Evolutionary conservation across 2,797 vertebrate genomes (phyloP).

Genomic region (Monodelphis domestica): DNA sequence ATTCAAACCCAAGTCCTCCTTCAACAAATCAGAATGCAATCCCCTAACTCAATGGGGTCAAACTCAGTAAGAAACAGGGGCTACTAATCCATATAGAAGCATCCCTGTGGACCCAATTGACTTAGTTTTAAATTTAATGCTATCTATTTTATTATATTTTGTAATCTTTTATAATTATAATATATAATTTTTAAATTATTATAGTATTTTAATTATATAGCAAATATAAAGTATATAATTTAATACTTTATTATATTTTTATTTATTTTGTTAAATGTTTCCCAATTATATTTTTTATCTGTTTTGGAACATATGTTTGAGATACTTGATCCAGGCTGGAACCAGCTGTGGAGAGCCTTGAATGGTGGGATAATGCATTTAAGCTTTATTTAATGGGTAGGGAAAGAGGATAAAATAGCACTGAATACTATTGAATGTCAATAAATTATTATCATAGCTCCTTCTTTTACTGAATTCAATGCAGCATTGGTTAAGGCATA

Average conservation of each 20-base stretch:
- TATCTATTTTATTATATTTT: background rate
- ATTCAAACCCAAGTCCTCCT: background rate
- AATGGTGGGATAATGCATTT: background rate
- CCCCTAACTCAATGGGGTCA: background rate
- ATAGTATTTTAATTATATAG: no score
- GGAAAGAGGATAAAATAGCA: background rate
- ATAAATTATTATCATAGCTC: background rate
- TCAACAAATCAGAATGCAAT: background rate
- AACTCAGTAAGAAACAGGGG: background rate
- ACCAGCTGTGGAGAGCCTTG: background rate
- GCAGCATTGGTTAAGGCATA: background rate
- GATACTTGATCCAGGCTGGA: background rate
- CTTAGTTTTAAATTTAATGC: background rate
- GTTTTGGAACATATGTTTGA: background rate
- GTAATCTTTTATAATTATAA: no score
- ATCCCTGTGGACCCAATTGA: background rate
- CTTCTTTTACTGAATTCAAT: background rate
- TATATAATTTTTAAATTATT: no score
- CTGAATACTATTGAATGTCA: background rate
- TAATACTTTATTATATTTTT: background rate
- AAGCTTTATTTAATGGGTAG: background rate
- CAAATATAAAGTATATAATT: no score
- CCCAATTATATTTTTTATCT: background rate
- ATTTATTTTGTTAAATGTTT: background rate
- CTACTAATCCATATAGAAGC: background rate